Evolutionary conservation across 1,140 invertebrate species (phyloP), one percentile per base, ranked within the genome.

Genomic region (Piezodorus guildinii): DNA sequence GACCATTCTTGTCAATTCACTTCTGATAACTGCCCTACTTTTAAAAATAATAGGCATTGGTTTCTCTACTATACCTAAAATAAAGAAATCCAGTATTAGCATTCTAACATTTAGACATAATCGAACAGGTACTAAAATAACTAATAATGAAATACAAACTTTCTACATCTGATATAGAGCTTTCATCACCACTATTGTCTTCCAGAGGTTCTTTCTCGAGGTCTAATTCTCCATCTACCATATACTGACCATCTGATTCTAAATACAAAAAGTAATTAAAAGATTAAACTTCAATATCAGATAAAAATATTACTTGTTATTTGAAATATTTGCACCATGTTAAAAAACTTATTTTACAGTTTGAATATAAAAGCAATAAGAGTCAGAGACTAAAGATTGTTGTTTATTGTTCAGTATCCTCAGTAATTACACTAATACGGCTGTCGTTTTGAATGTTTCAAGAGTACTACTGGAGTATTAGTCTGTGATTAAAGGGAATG

Each of bases 1-100:
- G 44, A 78, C 78, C 72, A 81, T 81, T 72, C 82, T 83, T 69
- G 80, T 71, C 61, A 86, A 81, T 67, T 83, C 80, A 66, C 76
- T 78, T 16, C 73, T 39, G 19, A 73, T 64, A 23, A 70, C 52
- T 10, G 69, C 68, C 30, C 66, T 52, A 62, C 71, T 71, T 60
- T 69, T 70, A 46, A 68, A 67, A 16, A 60, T 69, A n/a, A 68
- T 64, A 44, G 65, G 64, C 34, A 68, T 49, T 25, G 69, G 69
- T 59, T 65, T 63, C 44, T 68, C 68, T 2, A 64, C 69, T 51
- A 69, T 30, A 67, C 68, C 70, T 71, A 60, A 25, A 65, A 56
- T 14, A n/a, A 19, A 39, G 0, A 62, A 23, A 25, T 1, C 3
- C 9, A 39, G 6, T 39, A 39, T 39, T 39, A 39, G 54, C 54